Evolutionary conservation across 1,140 invertebrate species (phyloP), one percentile per base, ranked within the genome.

Genomic region (Cydia fagiglandana): DNA sequence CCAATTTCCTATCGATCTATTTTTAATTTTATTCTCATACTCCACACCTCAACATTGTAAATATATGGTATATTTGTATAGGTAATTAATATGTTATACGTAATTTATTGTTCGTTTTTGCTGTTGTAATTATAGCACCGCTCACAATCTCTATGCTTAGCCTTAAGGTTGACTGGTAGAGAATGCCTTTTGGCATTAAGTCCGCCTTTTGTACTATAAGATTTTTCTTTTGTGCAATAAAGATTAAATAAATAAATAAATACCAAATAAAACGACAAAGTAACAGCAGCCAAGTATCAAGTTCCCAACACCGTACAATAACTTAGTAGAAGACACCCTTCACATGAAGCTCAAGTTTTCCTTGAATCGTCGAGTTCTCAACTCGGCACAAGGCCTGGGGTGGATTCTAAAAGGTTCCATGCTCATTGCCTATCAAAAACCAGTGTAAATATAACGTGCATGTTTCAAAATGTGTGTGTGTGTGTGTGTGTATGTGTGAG

Each of bases 211-310:
- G n/a, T n/a, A n/a, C n/a, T n/a, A n/a, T n/a, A n/a, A n/a, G n/a
- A n/a, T n/a, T n/a, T n/a, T n/a, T n/a, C n/a, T n/a, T n/a, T n/a
- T n/a, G n/a, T n/a, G n/a, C n/a, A n/a, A n/a, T n/a, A n/a, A n/a
- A n/a, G n/a, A n/a, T n/a, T n/a, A n/a, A n/a, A n/a, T n/a, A n/a
- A n/a, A n/a, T n/a, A n/a, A n/a, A n/a, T n/a, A n/a, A n/a, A 61
- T 61, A 61, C 17, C 20, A 24, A 61, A 61, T 61, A 61, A 61
- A 61, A 61, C 56, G 56, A 61, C 20, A 61, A 61, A 61, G 17
- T 24, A 61, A 24, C 17, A 56, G 24, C 53, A 61, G 56, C 56
- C 20, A 61, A 70, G 66, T 70, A 70, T 41, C 66, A 70, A 70
- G 66, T 70, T 70, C 6, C n/a, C 6, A 38, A 41, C 15, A 20